phyloP scores from a whole-genome alignment of 2,797 vertebrate genomes.

The Clarias platycephalus region DNA sequence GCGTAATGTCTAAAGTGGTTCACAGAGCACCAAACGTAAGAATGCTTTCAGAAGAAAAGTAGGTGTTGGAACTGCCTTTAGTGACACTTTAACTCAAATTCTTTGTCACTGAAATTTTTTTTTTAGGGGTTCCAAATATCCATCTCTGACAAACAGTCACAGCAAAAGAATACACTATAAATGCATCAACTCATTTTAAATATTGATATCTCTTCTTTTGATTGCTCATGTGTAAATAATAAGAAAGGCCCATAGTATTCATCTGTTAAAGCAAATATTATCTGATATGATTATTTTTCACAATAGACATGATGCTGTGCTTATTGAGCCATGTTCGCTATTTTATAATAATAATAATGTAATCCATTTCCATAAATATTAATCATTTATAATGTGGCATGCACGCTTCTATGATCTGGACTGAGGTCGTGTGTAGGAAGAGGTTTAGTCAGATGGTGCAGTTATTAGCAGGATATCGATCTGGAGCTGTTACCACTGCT shows the following conservation, averaged over 20 bases:
- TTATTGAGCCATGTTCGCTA: background rate
- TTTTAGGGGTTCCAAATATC: background rate
- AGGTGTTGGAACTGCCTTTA: background rate
- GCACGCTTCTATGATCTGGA: background rate
- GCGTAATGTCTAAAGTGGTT: background rate
- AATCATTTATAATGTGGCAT: background rate
- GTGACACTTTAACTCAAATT: background rate
- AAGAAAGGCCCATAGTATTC: background rate
- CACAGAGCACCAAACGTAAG: background rate
- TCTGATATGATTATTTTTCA: background rate
- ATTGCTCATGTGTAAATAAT: background rate
- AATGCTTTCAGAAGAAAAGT: background rate
- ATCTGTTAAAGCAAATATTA: background rate
- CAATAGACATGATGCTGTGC: background rate
- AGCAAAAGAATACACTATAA: background rate
- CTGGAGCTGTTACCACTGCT: constrained; percentile 65
- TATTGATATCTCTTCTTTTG: background rate
- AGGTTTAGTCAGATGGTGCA: constrained; percentile 56
- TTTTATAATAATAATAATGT: background rate
- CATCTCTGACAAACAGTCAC: background rate
- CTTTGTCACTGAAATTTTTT: background rate
- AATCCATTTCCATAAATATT: constrained; percentile 2
- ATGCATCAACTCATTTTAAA: background rate
- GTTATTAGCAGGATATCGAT: constrained; percentile 75
- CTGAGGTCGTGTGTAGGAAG: constrained; percentile 64